A percentile compares a stretch with the other conserved stretches of the same genome.
Evolutionary conservation across 53 echinoderm and acorn worm genomes (phyloP).

Genomic region (Holothuria leucospilota): DNA sequence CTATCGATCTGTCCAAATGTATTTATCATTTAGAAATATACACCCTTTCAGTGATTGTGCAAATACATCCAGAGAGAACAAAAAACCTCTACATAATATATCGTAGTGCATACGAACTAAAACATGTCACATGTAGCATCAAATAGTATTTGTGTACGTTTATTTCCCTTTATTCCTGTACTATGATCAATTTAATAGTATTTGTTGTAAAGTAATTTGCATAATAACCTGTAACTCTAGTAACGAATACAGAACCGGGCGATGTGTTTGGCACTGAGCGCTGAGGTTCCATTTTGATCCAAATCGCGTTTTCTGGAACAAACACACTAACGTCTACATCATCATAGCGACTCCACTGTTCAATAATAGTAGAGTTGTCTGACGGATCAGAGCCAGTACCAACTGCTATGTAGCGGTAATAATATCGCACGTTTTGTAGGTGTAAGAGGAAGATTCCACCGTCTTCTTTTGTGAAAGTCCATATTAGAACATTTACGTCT

Average conservation of each 20-base stretch:
- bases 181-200: too few relatives aligned
- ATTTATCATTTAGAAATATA: too few relatives aligned
- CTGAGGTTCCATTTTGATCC: not conserved
- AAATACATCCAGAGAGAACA: too few relatives aligned
- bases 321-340: not conserved
- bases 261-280: not conserved
- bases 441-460: not conserved
- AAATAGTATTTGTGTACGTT: too few relatives aligned
- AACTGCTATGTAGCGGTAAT: slow-evolving; percentile 1
- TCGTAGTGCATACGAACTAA: too few relatives aligned
- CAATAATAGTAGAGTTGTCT: not conserved
- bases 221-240: not conserved
- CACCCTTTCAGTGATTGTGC: too few relatives aligned
- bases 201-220: too few relatives aligned
- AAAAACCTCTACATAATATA: too few relatives aligned
- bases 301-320: not conserved
- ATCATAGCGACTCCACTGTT: not conserved
- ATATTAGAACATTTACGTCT: not conserved
- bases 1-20: too few relatives aligned
- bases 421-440: not conserved
- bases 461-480: not conserved
- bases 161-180: too few relatives aligned
- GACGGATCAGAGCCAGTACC: slow-evolving; percentile 12
- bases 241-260: slow-evolving; percentile 8
- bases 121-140: too few relatives aligned